Percentiles rank a stretch among this genome's conserved stretches.
Conservation (phyloP, 2,113 vertebrate species). For the Panthera tigris region DNA sequence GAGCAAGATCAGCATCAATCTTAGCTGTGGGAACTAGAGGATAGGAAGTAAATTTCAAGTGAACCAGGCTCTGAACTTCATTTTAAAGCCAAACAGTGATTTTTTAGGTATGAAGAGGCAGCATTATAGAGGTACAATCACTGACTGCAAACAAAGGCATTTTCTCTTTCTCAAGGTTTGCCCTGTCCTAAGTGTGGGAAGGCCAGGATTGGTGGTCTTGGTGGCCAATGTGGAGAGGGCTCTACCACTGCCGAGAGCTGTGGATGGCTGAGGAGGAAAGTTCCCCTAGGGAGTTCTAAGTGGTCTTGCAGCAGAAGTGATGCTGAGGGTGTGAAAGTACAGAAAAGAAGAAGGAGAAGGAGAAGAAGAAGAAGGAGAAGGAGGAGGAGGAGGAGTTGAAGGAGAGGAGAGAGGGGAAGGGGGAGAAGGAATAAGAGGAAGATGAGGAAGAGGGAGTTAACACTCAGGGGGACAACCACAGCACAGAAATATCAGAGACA, state of each 20-base stretch:
- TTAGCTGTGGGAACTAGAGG: neutral
- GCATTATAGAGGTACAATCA: neutral
- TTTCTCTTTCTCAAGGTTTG: neutral
- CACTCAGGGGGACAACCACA: neutral
- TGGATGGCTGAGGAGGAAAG: neutral
- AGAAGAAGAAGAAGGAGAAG: neutral
- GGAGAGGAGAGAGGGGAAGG: neutral
- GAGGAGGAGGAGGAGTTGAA: neutral
- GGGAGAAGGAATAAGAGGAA: neutral
- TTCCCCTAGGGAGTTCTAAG: neutral
- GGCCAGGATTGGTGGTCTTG: neutral
- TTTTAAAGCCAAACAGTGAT: neutral
- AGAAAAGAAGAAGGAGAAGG: neutral
- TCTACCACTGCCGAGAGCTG: neutral
- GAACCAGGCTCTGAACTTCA: neutral
- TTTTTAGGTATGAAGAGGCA: neutral
- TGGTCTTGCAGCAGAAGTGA: neutral
- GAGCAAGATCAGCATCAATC: neutral
- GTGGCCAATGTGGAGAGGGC: neutral
- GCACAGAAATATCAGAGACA: neutral
- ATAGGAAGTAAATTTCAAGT: neutral
- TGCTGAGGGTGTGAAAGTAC: neutral
- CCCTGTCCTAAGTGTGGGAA: no score
- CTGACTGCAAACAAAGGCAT: neutral
- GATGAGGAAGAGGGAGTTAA: no score